Percentiles rank a stretch among this genome's conserved stretches.
phyloP scores from a whole-genome alignment of 1,140 invertebrate genomes.

The Megalonaias nervosa region DNA sequence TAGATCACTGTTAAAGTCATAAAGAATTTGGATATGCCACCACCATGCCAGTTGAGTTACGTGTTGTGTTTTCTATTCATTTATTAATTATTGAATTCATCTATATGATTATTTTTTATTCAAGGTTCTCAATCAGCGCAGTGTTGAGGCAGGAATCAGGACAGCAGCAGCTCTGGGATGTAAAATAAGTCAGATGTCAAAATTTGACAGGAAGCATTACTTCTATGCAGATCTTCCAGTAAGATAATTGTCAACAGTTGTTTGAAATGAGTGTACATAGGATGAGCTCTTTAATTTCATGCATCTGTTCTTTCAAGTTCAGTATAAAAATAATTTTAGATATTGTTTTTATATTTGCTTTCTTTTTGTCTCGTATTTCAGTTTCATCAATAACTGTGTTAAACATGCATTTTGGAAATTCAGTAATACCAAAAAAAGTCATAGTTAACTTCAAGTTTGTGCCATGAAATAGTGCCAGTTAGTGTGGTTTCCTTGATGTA shows the following conservation, averaged over 20 bases:
- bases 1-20: background rate
- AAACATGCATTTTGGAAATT: no score
- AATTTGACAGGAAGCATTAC: slow-evolving; percentile 98
- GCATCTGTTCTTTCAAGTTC: no score
- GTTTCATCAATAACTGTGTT: no score
- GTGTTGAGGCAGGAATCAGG: slow-evolving; percentile 89
- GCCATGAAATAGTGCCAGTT: no score
- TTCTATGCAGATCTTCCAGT: slow-evolving; percentile 99
- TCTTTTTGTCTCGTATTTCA: no score
- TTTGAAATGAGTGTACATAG: slow-evolving; percentile 1
- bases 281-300: no score
- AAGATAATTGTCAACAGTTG: slow-evolving; percentile 60
- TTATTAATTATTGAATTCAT: background rate
- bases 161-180: slow-evolving; percentile 92
- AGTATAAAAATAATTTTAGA: no score
- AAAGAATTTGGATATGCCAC: no score
- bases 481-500: no score
- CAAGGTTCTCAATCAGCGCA: slow-evolving; percentile 88
- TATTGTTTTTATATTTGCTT: no score
- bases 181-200: slow-evolving; percentile 83
- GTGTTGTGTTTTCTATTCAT: background rate
- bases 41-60: background rate
- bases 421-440: no score
- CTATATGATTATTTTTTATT: slow-evolving; percentile 13
- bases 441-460: no score